Conservation (phyloP, 2,797 vertebrate genomes). For the Cryptoprocta ferox region DNA sequence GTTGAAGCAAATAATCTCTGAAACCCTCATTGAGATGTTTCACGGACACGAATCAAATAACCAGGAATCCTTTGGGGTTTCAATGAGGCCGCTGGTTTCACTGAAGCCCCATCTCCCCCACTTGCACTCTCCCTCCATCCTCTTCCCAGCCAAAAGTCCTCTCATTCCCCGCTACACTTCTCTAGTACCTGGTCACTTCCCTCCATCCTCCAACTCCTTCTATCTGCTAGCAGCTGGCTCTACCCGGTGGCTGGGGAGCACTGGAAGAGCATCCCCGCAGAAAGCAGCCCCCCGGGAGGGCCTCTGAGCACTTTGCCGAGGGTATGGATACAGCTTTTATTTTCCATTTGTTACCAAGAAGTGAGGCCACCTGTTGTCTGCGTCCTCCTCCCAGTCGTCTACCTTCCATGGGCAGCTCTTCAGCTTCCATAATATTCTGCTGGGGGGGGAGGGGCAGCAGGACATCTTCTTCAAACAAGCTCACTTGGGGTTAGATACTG, state of each 20-base stretch:
- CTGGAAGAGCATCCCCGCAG: neutral
- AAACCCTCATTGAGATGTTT: neutral
- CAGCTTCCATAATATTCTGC: neutral
- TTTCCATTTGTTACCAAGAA: neutral
- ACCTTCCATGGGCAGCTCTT: neutral
- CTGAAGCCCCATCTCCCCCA: neutral
- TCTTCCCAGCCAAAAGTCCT: neutral
- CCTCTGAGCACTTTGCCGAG: no score
- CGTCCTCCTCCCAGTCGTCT: neutral
- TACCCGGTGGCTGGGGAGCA: neutral
- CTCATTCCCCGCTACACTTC: rapidly evolving
- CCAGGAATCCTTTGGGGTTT: neutral
- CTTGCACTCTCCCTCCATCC: neutral
- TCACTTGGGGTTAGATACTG: neutral
- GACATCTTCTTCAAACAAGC: neutral
- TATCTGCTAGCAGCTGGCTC: no score
- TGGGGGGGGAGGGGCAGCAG: neutral
- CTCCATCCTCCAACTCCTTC: neutral
- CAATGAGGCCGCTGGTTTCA: neutral
- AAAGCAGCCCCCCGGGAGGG: neutral
- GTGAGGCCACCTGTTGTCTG: neutral
- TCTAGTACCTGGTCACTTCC: neutral
- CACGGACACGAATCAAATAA: neutral
- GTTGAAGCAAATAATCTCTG: neutral
- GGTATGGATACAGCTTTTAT: neutral